A percentile compares a stretch with the other conserved stretches of the same genome.
Evolutionary conservation across 2,797 vertebrate genomes (phyloP).

Genomic region (Sciurus carolinensis): DNA sequence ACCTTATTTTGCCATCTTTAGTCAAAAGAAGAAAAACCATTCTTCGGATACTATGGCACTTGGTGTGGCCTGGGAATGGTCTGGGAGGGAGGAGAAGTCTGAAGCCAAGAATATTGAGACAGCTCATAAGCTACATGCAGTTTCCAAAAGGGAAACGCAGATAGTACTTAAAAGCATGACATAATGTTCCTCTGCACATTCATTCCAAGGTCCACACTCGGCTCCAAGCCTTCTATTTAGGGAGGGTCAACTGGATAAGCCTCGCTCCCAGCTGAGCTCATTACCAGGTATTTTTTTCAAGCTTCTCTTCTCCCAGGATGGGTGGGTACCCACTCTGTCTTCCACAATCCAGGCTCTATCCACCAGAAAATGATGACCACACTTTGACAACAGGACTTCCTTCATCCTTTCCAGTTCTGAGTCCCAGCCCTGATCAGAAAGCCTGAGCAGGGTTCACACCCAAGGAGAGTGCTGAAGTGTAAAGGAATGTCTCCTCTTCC

Average conservation of each 20-base stretch:
- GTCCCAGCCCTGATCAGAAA: background rate
- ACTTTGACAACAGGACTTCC: background rate
- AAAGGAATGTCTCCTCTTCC: background rate
- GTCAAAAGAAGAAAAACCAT: conserved; percentile 45
- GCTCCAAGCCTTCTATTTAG: background rate
- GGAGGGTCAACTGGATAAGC: background rate
- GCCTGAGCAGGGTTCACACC: background rate
- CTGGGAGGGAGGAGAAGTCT: background rate
- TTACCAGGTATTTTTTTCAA: background rate
- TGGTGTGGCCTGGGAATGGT: background rate
- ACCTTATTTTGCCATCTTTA: conserved; percentile 1
- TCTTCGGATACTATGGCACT: background rate
- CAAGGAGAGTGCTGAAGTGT: background rate
- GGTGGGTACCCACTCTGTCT: background rate
- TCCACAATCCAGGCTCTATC: background rate
- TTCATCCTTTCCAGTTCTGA: background rate
- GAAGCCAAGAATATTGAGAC: background rate
- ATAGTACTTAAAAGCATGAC: background rate
- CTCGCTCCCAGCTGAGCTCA: background rate
- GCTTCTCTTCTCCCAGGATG: background rate
- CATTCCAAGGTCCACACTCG: background rate
- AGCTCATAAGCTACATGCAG: background rate
- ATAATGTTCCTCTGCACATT: background rate
- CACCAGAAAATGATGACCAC: background rate
- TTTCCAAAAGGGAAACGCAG: background rate